phyloP scores from a whole-genome alignment of 2,113 vertebrate species.

The Ranitomeya imitator region DNA sequence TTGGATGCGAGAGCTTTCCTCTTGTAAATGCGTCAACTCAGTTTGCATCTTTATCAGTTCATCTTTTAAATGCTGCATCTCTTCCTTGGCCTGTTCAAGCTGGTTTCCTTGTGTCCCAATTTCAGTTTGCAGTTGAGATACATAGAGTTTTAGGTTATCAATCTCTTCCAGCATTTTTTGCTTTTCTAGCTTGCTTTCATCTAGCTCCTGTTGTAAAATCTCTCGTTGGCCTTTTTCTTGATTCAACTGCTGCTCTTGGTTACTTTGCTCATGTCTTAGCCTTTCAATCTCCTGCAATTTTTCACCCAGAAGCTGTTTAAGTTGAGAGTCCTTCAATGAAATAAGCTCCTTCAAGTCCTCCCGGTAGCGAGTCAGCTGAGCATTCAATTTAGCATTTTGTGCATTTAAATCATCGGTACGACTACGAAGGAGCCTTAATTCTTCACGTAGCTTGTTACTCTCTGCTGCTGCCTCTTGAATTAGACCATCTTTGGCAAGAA shows the following conservation, averaged over 20 bases:
- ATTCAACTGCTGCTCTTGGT: conserved; percentile 66
- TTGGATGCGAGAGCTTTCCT: conserved; percentile 66
- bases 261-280: conserved; percentile 66
- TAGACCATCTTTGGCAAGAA: conserved; percentile 89
- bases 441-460: conserved; percentile 88
- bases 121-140: conserved; percentile 63
- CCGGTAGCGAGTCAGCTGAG: conserved; percentile 84
- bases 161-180: conserved; percentile 64
- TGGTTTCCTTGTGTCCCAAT: conserved; percentile 55
- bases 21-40: conserved; percentile 42
- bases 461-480: conserved; percentile 93
- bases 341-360: conserved; percentile 90
- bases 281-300: conserved; percentile 84
- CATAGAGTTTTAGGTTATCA: conserved; percentile 61
- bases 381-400: conserved; percentile 88
- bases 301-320: conserved; percentile 84
- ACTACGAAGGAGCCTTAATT: conserved; percentile 81
- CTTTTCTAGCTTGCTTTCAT: conserved; percentile 58
- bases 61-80: conserved; percentile 73
- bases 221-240: conserved; percentile 62
- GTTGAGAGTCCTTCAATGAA: conserved; percentile 90
- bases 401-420: conserved; percentile 89
- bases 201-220: conserved; percentile 64
- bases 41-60: conserved; percentile 74
- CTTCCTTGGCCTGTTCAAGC: conserved; percentile 70